Conservation (phyloP, 2,888 invertebrate genomes). For the Drosophila macrospina region DNA sequence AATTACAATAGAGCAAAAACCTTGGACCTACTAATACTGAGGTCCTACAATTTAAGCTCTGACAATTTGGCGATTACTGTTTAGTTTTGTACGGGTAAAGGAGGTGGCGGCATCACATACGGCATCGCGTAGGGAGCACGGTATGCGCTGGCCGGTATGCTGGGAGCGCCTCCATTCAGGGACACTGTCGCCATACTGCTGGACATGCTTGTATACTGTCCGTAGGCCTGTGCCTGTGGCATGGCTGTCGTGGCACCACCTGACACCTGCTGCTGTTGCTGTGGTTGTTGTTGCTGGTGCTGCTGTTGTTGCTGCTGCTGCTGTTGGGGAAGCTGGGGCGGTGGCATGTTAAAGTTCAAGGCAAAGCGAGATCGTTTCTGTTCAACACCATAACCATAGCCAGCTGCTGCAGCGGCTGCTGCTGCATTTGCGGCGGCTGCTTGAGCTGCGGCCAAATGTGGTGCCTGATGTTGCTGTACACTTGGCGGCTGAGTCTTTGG, state of each 20-base stretch:
- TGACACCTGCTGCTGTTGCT: slow-evolving; percentile 43
- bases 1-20: slow-evolving; percentile 68
- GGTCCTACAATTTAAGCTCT: slow-evolving; percentile 59
- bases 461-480: slow-evolving; percentile 50
- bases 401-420: slow-evolving; percentile 46
- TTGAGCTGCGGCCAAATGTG: slow-evolving; percentile 55
- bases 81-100: slow-evolving; percentile 85
- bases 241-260: slow-evolving; percentile 42
- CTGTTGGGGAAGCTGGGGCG: slow-evolving; percentile 62
- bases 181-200: slow-evolving; percentile 69
- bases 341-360: slow-evolving; percentile 71
- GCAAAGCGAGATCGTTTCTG: slow-evolving; percentile 73
- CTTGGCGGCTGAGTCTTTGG: slow-evolving; percentile 61
- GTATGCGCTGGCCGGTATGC: slow-evolving; percentile 61
- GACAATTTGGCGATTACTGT: slow-evolving; percentile 53
- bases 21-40: slow-evolving; percentile 50
- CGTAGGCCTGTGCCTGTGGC: slow-evolving; percentile 56
- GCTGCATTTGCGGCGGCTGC: slow-evolving; percentile 55
- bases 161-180: slow-evolving; percentile 59
- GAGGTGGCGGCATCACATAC: slow-evolving; percentile 83
- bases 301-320: slow-evolving; percentile 35
- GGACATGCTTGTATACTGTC: slow-evolving; percentile 69
- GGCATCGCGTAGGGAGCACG: slow-evolving; percentile 83
- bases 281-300: slow-evolving; percentile 46
- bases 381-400: slow-evolving; percentile 64